These are phyloP conservation scores for Branchellion lobata DNA, from an alignment of 2,888 invertebrate species.

Conservation along the genomic window DNA sequence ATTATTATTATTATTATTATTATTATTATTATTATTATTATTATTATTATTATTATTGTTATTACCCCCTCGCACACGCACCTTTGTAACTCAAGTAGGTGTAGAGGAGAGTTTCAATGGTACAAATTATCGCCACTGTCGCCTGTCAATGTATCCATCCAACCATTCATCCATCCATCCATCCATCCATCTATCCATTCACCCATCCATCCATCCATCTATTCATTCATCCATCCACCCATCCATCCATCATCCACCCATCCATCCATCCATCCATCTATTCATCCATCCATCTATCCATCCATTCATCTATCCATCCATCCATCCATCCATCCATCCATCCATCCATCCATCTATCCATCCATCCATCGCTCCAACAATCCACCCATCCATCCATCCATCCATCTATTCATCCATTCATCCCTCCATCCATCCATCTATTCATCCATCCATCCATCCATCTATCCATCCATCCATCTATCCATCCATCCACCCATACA, in stretches of 20 bases:
- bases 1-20: no score
- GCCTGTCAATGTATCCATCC: slow-evolving; percentile 65
- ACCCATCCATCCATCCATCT: slow-evolving; percentile 8
- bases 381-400: background rate
- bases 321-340: slow-evolving; percentile 12
- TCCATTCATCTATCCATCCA: background rate
- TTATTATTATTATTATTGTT: no score
- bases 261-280: slow-evolving; percentile 25
- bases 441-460: slow-evolving; percentile 1
- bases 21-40: no score
- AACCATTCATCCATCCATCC: slow-evolving; percentile 8
- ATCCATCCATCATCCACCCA: slow-evolving; percentile 20
- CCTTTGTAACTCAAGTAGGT: slow-evolving; percentile 96
- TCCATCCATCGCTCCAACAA: background rate
- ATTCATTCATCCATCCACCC: slow-evolving; percentile 2
- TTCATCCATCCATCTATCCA: slow-evolving; percentile 15
- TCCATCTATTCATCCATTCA: slow-evolving; percentile 24
- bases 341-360: slow-evolving; percentile 5
- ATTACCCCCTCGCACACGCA: no score
- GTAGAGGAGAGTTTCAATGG: slow-evolving; percentile 86
- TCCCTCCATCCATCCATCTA: slow-evolving; percentile 20
- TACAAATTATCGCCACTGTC: slow-evolving; percentile 85
- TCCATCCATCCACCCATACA: background rate
- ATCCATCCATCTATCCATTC: background rate
- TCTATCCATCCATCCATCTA: background rate